Evolutionary conservation across 2,888 invertebrate genomes (phyloP), one percentile per base, ranked within the genome.

Genomic region (Tetanocera ferruginea): DNA sequence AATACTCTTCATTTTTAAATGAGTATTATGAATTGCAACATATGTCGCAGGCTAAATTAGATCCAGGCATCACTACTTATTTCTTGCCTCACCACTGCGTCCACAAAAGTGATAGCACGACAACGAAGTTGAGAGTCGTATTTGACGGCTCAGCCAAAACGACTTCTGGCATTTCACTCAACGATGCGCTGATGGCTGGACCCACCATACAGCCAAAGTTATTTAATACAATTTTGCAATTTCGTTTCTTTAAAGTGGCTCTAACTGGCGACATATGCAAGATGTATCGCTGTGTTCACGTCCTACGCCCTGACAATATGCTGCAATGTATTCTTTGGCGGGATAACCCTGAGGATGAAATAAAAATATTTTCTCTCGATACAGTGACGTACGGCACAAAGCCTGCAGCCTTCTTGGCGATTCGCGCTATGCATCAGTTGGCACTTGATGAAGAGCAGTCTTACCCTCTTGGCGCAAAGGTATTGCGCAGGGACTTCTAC

Each of bases 301-400:
- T 81, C 5, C 76, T 67, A 17, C 28, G 76, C 25, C 71, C 76
- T 28, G 79, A 81, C 9, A 70, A 80, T 25, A 77, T 72, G 49
- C 34, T 80, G 14, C 80, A 79, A 76, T 79, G 81, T 23, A 74
- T 80, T 19, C 49, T 81, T 34, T 81, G 80, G 78, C 70, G 79
- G 0, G 55, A 77, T 52, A 17, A 67, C 23, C 70, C 70, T 37
- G 9, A 31, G 1, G 77, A 80, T 9, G 71, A 74, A 6, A 71
- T 80, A 0, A 66, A 77, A n/a, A 75, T 71, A 4, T 81, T 76
- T 28, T 77, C 73, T 14, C 62, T 80, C 2, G 55, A 77, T 2
- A 81, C 78, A 5, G 75, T 79, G 3, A 77, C 72, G n/a, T n/a
- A n/a, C n/a, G n/a, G n/a, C n/a, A n/a, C n/a, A n/a, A n/a, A 67